Percentiles rank a stretch among this genome's conserved stretches.
Conservation (phyloP, 2,888 invertebrate species). For the Girardia tigrina region DNA sequence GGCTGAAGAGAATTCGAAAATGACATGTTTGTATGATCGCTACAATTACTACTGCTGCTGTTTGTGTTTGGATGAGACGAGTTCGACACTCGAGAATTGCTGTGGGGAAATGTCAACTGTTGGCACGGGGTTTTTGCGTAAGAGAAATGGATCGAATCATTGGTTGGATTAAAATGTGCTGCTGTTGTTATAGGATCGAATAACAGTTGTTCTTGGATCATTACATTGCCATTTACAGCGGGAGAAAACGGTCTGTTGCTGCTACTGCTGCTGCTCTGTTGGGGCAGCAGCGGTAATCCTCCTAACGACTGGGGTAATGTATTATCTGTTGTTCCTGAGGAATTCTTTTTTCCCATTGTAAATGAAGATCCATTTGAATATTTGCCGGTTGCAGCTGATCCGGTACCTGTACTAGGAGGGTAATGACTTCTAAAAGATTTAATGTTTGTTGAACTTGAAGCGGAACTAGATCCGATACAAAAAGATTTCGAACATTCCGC, state of each 20-base stretch:
- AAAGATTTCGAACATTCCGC: background rate
- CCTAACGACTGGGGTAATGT: background rate
- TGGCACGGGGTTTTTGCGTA: background rate
- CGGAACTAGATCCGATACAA: conserved; percentile 3
- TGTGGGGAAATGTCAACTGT: background rate
- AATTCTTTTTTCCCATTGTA: background rate
- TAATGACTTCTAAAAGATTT: conserved; percentile 10
- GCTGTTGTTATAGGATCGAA: background rate
- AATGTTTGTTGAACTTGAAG: background rate
- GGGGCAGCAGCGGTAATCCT: background rate
- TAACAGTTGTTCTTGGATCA: background rate
- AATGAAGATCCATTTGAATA: conserved; percentile 4
- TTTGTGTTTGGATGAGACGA: conserved; percentile 1
- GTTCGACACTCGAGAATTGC: background rate
- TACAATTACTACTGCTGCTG: conserved; percentile 23
- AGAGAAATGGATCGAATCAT: background rate
- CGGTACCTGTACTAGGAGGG: background rate
- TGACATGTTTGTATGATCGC: conserved; percentile 19
- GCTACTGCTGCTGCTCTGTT: background rate
- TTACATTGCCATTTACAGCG: background rate
- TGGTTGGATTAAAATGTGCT: background rate
- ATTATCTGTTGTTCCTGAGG: conserved; percentile 3
- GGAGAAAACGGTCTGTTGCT: background rate
- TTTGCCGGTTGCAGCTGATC: background rate
- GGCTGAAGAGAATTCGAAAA: conserved; percentile 13